A percentile compares a stretch with the other conserved stretches of the same genome.
These are phyloP conservation scores for Trichomalopsis sarcophagae DNA, from an alignment of 1,140 invertebrate genomes.

Conservation along the genomic window DNA sequence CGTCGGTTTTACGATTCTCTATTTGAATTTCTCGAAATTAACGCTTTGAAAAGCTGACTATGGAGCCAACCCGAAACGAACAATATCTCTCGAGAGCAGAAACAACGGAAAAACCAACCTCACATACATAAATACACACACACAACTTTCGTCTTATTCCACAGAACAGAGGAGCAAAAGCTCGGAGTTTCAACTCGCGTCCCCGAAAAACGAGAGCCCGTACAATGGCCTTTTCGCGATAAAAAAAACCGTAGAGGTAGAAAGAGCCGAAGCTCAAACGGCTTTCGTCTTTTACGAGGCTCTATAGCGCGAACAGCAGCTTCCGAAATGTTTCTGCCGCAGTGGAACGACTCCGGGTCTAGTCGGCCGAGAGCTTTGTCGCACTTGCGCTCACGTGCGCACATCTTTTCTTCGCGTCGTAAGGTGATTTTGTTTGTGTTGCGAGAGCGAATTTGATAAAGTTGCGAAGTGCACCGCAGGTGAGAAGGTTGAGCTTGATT, in stretches of 20 bases:
- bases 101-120: not conserved
- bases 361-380: slow-evolving; percentile 1
- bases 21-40: too few relatives aligned
- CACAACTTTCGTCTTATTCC: not conserved
- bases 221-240: slow-evolving; percentile 6
- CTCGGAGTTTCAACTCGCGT: not conserved
- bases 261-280: slow-evolving; percentile 19
- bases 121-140: not conserved
- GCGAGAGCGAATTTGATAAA: not conserved
- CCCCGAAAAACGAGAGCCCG: not conserved
- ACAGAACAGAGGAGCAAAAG: not conserved
- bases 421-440: not conserved
- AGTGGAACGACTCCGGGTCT: not conserved
- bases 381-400: not conserved
- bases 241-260: not conserved
- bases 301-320: not conserved
- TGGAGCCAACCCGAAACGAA: not conserved
- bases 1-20: not conserved
- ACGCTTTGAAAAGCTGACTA: too few relatives aligned
- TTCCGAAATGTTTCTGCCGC: slow-evolving; percentile 27
- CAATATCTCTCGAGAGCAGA: not conserved
- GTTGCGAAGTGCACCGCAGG: too few relatives aligned
- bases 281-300: slow-evolving; percentile 6
- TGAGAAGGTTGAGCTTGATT: too few relatives aligned
- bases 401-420: not conserved